Evolutionary conservation across 2,888 invertebrate species (phyloP).

Genomic region (Trachelus stipa): DNA sequence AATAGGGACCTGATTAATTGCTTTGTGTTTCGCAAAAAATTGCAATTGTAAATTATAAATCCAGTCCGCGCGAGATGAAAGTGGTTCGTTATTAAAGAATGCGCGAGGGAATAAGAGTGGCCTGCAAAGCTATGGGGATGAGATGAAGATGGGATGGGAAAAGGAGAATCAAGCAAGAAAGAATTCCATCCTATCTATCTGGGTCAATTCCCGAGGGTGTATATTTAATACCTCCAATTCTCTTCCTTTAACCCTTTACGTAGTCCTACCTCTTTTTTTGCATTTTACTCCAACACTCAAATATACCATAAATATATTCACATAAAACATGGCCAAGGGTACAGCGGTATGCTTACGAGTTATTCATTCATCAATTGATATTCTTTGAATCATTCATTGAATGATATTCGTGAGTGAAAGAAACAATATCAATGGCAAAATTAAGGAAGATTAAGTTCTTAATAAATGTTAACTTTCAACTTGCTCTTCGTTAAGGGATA

Average conservation of each 20-base stretch:
- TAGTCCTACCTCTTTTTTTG: background rate
- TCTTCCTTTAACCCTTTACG: background rate
- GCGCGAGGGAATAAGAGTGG: slow-evolving; percentile 32
- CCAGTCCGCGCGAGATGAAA: slow-evolving; percentile 36
- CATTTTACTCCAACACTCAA: background rate
- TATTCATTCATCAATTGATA: background rate
- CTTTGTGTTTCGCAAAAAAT: background rate
- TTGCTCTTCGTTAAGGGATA: no score
- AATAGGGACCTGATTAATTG: background rate
- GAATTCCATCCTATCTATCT: slow-evolving; percentile 23
- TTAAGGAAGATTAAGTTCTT: background rate
- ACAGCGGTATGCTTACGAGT: background rate
- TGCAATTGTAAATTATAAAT: background rate
- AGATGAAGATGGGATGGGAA: slow-evolving; percentile 23
- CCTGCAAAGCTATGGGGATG: slow-evolving; percentile 6
- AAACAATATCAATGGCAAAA: background rate
- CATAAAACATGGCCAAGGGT: background rate
- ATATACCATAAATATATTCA: background rate
- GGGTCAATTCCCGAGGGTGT: slow-evolving; percentile 15
- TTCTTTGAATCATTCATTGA: background rate
- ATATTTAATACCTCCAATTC: background rate
- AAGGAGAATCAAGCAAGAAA: slow-evolving; percentile 24
- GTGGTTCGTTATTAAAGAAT: slow-evolving; percentile 47
- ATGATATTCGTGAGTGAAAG: background rate
- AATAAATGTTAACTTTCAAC: background rate